Conservation (phyloP, 2,113 vertebrate species). For the Sakesphorus luctuosus region DNA sequence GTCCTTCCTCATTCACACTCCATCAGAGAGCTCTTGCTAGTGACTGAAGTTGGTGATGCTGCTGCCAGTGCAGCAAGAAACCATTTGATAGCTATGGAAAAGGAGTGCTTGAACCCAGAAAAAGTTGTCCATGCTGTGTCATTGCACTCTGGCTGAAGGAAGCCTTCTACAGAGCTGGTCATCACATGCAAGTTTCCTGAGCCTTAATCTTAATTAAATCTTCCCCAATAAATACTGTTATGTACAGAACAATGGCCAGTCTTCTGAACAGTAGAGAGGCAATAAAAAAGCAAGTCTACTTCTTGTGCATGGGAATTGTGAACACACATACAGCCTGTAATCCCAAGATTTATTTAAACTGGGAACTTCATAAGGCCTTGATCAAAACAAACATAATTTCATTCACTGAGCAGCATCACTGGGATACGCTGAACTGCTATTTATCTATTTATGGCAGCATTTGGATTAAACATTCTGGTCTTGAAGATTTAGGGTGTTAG, state of each 20-base stretch:
- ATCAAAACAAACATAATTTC: not conserved
- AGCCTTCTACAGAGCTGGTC: not conserved
- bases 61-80: not conserved
- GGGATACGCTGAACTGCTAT: not conserved
- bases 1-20: not conserved
- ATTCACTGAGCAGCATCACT: not conserved
- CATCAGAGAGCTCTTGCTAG: not conserved
- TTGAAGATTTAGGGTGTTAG: not conserved
- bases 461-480: not conserved
- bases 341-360: not conserved
- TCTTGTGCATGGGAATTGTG: not conserved
- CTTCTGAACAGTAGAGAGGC: not conserved
- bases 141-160: not conserved
- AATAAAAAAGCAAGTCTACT: not conserved
- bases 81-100: not conserved
- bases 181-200: not conserved
- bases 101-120: not conserved
- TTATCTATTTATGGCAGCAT: not conserved
- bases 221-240: not conserved
- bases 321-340: not conserved
- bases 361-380: not conserved
- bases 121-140: not conserved
- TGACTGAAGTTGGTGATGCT: not conserved
- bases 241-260: not conserved
- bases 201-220: not conserved